Conservation (phyloP, 1,140 invertebrate species). For the Brachionus manjavacas region DNA sequence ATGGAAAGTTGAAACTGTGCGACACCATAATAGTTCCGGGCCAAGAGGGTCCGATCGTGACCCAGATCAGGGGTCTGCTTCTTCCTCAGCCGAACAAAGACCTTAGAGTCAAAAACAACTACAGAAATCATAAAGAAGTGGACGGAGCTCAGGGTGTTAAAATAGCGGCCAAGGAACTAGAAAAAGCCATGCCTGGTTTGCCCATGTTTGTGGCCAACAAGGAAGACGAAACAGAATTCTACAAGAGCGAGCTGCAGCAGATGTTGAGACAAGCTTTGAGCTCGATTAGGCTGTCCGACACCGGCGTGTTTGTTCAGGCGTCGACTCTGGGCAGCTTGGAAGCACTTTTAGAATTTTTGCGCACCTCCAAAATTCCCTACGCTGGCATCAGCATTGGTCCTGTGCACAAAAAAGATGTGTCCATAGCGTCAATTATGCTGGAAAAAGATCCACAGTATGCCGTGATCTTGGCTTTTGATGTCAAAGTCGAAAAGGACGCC, state of each 20-base stretch:
- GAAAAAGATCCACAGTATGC: constrained; percentile 95
- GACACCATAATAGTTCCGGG: constrained; percentile 91
- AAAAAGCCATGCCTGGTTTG: constrained; percentile 86
- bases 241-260: constrained; percentile 70
- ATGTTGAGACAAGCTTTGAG: constrained; percentile 81
- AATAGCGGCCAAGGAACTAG: constrained; percentile 88
- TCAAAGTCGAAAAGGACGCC: constrained; percentile 93
- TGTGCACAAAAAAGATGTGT: constrained; percentile 97
- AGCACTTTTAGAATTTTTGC: constrained; percentile 89
- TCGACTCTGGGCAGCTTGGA: constrained; percentile 96
- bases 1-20: constrained; percentile 83
- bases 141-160: constrained; percentile 95
- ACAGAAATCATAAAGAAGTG: constrained; percentile 89
- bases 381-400: constrained; percentile 97
- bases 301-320: constrained; percentile 96
- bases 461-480: constrained; percentile 96
- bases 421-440: constrained; percentile 98
- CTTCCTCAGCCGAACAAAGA: constrained; percentile 97
- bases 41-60: constrained; percentile 94
- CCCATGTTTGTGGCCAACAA: constrained; percentile 72
- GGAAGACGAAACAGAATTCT: constrained; percentile 84
- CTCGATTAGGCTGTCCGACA: constrained; percentile 78
- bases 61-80: constrained; percentile 88
- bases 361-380: constrained; percentile 94
- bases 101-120: constrained; percentile 84